phyloP scores from a whole-genome alignment of 2,797 vertebrate species.

The Ctenopoma multispine region DNA sequence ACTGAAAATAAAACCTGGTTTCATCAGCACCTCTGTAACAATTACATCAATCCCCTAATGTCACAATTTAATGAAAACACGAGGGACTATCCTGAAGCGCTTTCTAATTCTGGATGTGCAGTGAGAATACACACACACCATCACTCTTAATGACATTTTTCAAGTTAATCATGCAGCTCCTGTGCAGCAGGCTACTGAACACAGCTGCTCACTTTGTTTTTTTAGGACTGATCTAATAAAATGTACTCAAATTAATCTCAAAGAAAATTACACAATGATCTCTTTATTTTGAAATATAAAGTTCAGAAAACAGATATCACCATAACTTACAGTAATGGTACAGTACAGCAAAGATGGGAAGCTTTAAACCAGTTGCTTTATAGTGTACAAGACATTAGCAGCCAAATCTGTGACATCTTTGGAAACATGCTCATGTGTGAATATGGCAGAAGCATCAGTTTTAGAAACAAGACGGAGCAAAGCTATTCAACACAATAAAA shows the following conservation, averaged over 20 bases:
- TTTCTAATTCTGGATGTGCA: conserved; percentile 66
- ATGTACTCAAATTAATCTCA: conserved; percentile 24
- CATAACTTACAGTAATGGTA: conserved; percentile 65
- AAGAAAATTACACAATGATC: conserved; percentile 54
- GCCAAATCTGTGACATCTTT: conserved; percentile 73
- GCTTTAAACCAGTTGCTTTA: conserved; percentile 56
- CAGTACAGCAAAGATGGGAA: conserved; percentile 65
- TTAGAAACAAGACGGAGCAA: conserved; percentile 36
- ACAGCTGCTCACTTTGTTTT: background rate
- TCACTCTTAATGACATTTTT: conserved; percentile 1
- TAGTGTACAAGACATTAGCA: conserved; percentile 65
- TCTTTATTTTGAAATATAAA: conserved; percentile 82
- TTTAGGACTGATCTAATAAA: background rate
- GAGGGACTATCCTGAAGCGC: conserved; percentile 62
- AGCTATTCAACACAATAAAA: conserved; percentile 33
- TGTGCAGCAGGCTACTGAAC: background rate
- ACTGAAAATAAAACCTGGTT: conserved; percentile 76
- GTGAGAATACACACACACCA: conserved; percentile 36
- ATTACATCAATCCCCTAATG: conserved; percentile 80
- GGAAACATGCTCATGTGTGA: conserved; percentile 70
- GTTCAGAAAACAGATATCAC: conserved; percentile 53
- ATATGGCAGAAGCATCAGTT: conserved; percentile 41
- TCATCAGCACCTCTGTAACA: conserved; percentile 77
- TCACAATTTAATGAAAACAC: conserved; percentile 74
- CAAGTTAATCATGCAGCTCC: background rate